Evolutionary conservation across 2,888 invertebrate species (phyloP).

Genomic region (Hydrotaea cyrtoneurina): DNA sequence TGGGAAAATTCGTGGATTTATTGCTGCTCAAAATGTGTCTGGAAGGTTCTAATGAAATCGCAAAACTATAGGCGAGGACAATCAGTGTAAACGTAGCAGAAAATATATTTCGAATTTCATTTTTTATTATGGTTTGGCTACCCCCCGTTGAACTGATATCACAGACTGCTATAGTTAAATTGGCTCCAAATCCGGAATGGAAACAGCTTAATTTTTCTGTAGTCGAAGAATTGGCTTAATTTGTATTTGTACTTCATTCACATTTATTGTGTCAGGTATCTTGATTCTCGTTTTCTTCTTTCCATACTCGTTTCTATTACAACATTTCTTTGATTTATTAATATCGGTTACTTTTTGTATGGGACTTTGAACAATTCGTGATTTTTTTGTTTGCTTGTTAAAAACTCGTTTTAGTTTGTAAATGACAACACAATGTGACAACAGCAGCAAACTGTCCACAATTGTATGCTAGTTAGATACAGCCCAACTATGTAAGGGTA

Average conservation of each 20-base stretch:
- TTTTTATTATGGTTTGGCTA: too few species aligned
- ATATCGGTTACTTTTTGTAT: background rate
- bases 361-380: background rate
- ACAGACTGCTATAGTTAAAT: too few species aligned
- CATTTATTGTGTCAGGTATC: background rate
- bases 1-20: too few species aligned
- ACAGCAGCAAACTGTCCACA: background rate
- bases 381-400: background rate
- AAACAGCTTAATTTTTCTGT: background rate
- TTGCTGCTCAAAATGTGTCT: too few species aligned
- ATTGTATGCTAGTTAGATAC: background rate
- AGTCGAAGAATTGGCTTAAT: background rate
- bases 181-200: too few species aligned
- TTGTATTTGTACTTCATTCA: background rate
- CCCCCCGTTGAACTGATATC: too few species aligned
- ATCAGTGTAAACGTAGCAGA: too few species aligned
- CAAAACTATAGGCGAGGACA: too few species aligned
- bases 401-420: conserved; percentile 12
- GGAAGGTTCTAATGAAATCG: too few species aligned
- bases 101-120: too few species aligned
- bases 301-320: background rate
- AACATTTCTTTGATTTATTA: conserved; percentile 30
- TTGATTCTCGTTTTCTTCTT: background rate
- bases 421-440: conserved; percentile 3
- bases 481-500: background rate